phyloP scores from a whole-genome alignment of 2,113 vertebrate genomes.

The Passer domesticus region DNA sequence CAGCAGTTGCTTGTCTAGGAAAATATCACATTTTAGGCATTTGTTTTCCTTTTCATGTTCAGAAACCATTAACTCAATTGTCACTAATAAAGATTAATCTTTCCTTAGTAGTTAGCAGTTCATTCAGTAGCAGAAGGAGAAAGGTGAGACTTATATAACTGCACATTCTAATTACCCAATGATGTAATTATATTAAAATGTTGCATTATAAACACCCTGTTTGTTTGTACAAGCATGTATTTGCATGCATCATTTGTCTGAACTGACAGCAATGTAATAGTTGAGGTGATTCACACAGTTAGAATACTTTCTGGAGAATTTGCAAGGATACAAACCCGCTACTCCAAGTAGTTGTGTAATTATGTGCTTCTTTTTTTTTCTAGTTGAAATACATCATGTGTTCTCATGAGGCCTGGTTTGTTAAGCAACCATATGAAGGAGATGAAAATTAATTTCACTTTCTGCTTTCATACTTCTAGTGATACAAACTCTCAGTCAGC shows the following conservation, averaged over 20 bases:
- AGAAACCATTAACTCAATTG: background rate
- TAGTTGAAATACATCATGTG: conserved; percentile 46
- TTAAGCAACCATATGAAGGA: conserved; percentile 21
- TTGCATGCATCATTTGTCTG: conserved; percentile 57
- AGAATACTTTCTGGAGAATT: conserved; percentile 41
- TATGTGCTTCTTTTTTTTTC: conserved; percentile 11
- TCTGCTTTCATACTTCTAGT: conserved; percentile 25
- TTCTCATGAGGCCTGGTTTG: conserved; percentile 15
- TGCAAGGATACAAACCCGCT: conserved; percentile 1
- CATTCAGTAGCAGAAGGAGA: background rate
- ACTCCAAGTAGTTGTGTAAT: conserved; percentile 32
- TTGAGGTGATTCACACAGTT: conserved; percentile 36
- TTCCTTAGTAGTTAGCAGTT: background rate
- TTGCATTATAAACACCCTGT: conserved; percentile 26
- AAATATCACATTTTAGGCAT: background rate
- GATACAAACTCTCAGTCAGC: background rate
- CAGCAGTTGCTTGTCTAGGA: background rate
- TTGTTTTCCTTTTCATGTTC: background rate
- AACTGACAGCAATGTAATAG: conserved; percentile 38
- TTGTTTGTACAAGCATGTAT: conserved; percentile 53
- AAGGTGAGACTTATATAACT: conserved; percentile 24
- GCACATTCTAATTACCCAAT: conserved; percentile 26
- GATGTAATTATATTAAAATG: conserved; percentile 59
- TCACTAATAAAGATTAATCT: conserved; percentile 19
- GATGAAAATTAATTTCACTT: conserved; percentile 56